phyloP scores from a whole-genome alignment of 1,140 invertebrate species.

The Drosophila bocki region DNA sequence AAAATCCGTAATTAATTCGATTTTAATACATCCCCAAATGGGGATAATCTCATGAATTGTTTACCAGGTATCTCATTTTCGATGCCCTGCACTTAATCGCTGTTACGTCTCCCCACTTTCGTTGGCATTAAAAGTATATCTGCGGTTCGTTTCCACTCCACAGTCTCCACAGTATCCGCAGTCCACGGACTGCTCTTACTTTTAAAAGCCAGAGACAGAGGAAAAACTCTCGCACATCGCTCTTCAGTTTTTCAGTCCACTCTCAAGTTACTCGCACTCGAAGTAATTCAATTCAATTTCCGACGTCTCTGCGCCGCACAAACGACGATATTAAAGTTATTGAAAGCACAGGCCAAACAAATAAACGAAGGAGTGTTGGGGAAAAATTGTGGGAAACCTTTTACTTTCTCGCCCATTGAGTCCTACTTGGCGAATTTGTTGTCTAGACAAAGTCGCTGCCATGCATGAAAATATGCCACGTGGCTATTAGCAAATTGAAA shows the following conservation, averaged over 20 bases:
- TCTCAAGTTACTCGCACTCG: slow-evolving; percentile 47
- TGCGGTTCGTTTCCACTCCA: slow-evolving; percentile 15
- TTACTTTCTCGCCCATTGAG: slow-evolving; percentile 49
- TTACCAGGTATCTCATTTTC: slow-evolving; percentile 2
- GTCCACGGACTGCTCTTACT: slow-evolving; percentile 6
- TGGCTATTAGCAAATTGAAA: slow-evolving; percentile 73
- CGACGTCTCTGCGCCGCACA: slow-evolving; percentile 44
- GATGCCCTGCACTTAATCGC: slow-evolving; percentile 7
- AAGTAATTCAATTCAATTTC: slow-evolving; percentile 68
- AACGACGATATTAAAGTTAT: slow-evolving; percentile 69
- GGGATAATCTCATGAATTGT: slow-evolving; percentile 11
- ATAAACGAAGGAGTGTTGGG: slow-evolving; percentile 28
- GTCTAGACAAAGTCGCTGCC: slow-evolving; percentile 58
- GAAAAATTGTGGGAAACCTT: slow-evolving; percentile 61
- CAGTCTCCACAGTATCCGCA: neutral
- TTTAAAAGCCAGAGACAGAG: slow-evolving; percentile 15
- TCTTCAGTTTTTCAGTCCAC: slow-evolving; percentile 14
- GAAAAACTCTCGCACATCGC: slow-evolving; percentile 11
- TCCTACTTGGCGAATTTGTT: slow-evolving; percentile 59
- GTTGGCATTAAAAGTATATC: slow-evolving; percentile 13
- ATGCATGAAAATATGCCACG: slow-evolving; percentile 67
- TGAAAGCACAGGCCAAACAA: slow-evolving; percentile 58
- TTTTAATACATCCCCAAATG: neutral
- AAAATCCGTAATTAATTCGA: neutral
- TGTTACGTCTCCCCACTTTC: neutral